Base-by-base conservation (phyloP, 2,888 invertebrate genomes). In the Caenorhabditis virilis region DNA sequence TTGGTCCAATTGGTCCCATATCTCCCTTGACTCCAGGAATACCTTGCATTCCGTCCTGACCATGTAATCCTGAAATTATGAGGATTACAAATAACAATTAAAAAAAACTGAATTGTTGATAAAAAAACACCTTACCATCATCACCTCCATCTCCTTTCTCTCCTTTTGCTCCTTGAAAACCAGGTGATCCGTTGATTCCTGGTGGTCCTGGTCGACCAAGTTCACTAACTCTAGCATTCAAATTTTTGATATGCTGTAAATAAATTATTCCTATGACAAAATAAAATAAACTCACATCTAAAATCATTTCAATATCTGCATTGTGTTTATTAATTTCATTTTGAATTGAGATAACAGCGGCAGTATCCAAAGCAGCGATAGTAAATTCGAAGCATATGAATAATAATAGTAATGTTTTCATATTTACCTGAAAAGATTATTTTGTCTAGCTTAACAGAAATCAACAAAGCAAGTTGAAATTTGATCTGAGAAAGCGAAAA, bases 341-440 rank as follows among this genome's bases (percentile, higher is more conserved):
- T 54, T 76, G 72, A 53, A 76, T 76, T n/a, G 74, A 61, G 47
- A 76, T 76, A 25, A 76, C 74, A 2, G 76, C 76, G 5, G 76
- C 76, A 1, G 76, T 76, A 47, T 76, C 76, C 20, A 76, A 50
- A 11, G 76, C 76, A 26, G 62, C 59, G 52, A 50, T 22, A n/a
- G n/a, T n/a, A n/a, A n/a, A n/a, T n/a, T n/a, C n/a, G n/a, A n/a
- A n/a, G n/a, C n/a, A n/a, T n/a, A n/a, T n/a, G n/a, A n/a, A n/a
- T n/a, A n/a, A n/a, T n/a, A n/a, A n/a, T n/a, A n/a, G n/a, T n/a
- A n/a, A n/a, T n/a, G n/a, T n/a, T n/a, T n/a, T n/a, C n/a, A n/a
- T n/a, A n/a, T n/a, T n/a, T n/a, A n/a, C n/a, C n/a, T n/a, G n/a
- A n/a, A n/a, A n/a, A n/a, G n/a, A n/a, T n/a, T n/a, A n/a, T n/a